A percentile compares a stretch with the other conserved stretches of the same genome.
Conservation (phyloP, 30 jellyfish, hydroid and myxozoan species). For the Phacellophora camtschatica region DNA sequence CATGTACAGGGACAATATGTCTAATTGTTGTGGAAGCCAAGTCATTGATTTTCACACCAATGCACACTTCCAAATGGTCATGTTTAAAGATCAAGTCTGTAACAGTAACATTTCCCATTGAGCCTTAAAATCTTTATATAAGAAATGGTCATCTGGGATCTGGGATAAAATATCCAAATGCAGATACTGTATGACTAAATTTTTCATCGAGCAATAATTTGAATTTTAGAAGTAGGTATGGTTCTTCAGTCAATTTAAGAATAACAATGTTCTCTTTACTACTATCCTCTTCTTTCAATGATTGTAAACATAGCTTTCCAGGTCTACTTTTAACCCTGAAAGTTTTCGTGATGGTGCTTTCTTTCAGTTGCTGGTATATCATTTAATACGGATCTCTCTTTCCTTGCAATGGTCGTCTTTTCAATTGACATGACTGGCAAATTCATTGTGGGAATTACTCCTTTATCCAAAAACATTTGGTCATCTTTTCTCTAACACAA, state of each 20-base stretch:
- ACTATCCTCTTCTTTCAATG: background rate
- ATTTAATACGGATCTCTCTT: background rate
- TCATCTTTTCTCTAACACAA: background rate
- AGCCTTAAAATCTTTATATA: background rate
- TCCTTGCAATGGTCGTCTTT: background rate
- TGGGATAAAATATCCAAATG: background rate
- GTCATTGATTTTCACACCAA: background rate
- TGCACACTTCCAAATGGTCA: background rate
- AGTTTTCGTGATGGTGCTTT: background rate
- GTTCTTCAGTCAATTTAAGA: background rate
- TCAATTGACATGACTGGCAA: constrained; percentile 8
- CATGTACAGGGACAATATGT: background rate
- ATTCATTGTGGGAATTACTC: background rate
- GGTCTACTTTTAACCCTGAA: background rate
- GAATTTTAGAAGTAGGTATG: background rate
- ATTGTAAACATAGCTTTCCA: background rate
- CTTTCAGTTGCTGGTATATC: background rate
- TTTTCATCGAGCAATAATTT: constrained; percentile 1
- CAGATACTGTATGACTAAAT: background rate
- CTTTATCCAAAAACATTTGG: background rate
- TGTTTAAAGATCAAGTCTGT: background rate
- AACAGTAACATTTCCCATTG: constrained; percentile 9
- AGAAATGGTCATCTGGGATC: background rate
- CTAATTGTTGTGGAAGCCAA: background rate
- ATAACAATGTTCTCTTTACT: background rate